Evolutionary conservation across 1,140 invertebrate species (phyloP), one percentile per base, ranked within the genome.

Genomic region (Formica selysi): DNA sequence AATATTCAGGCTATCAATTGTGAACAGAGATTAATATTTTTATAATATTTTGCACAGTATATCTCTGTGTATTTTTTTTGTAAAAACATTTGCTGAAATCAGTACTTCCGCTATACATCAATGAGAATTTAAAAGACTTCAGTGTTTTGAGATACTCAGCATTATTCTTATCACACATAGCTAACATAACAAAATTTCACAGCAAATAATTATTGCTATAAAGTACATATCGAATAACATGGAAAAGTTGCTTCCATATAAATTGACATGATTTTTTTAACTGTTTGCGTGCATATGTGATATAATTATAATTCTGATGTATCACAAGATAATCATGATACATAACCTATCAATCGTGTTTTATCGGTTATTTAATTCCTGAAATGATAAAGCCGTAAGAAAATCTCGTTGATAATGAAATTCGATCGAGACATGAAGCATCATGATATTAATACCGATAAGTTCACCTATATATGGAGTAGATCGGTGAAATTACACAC

Each of bases 31-130:
- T 80, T 19, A 41, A 19, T 44, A 79, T 81, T 59, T 71, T 71
- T 62, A 29, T 29, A 41, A 16, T 19, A 71, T 41, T 61, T 41
- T 59, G 51, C 64, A 59, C 36, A 41, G 36, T 61, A 61, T 76
- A 38, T 36, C 38, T 73, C 44, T n/a, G 8, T 44, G 8, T 59
- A 38, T 38, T 59, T 16, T 16, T 16, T 38, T 13, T 5, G n/a
- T 2, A 13, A 79, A 68, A 79, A 79, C n/a, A 67, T 11, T 67
- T 64, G 62, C 67, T 79, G 32, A 79, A 54, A 68, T 68, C 32
- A 26, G 6, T 65, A 48, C 19, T 78, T 78, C 57, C 59, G 59
- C 7, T 41, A 19, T 22, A 44, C n/a, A 38, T 41, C 22, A 8
- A 22, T 6, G 8, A 19, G 22, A 26, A 44, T 13, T n/a, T 36